Percentiles rank a stretch among this genome's conserved stretches.
Evolutionary conservation across 2,888 invertebrate genomes (phyloP).

Genomic region (Limnephilus rhombicus): DNA sequence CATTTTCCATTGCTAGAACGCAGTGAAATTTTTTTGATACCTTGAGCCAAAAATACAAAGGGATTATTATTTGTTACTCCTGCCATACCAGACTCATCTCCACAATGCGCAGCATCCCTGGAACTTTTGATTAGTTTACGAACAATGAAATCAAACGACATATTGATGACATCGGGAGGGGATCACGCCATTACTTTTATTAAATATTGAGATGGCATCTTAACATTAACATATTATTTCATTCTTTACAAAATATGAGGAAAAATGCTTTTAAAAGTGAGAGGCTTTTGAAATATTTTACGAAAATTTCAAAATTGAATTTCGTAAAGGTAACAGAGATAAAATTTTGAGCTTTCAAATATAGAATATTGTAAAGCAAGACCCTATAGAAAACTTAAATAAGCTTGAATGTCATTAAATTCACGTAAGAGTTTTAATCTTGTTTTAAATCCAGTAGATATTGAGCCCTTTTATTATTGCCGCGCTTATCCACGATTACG

Average conservation of each 20-base stretch:
- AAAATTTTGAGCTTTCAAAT: neutral
- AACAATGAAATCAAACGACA: constrained; percentile 63
- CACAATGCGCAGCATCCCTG: constrained; percentile 9
- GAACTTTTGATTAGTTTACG: constrained; percentile 63
- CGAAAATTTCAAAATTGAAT: neutral
- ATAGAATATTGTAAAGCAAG: too few relatives aligned
- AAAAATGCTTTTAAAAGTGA: neutral
- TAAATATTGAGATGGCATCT: constrained; percentile 47
- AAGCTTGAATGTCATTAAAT: too few relatives aligned
- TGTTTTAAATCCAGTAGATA: too few relatives aligned
- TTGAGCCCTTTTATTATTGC: too few relatives aligned
- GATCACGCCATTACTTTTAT: constrained; percentile 45
- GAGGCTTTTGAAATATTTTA: neutral
- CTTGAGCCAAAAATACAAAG: neutral
- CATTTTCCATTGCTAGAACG: neutral
- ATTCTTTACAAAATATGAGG: constrained; percentile 9
- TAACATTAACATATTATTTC: constrained; percentile 44
- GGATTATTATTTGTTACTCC: neutral
- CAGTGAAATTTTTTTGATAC: neutral
- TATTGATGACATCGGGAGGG: constrained; percentile 59
- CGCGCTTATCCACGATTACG: too few relatives aligned
- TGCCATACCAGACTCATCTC: neutral
- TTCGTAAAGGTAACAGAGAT: neutral
- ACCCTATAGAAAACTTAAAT: too few relatives aligned
- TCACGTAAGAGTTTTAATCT: too few relatives aligned